phyloP scores from a whole-genome alignment of 2,113 vertebrate genomes.

The Notothenia rossii region DNA sequence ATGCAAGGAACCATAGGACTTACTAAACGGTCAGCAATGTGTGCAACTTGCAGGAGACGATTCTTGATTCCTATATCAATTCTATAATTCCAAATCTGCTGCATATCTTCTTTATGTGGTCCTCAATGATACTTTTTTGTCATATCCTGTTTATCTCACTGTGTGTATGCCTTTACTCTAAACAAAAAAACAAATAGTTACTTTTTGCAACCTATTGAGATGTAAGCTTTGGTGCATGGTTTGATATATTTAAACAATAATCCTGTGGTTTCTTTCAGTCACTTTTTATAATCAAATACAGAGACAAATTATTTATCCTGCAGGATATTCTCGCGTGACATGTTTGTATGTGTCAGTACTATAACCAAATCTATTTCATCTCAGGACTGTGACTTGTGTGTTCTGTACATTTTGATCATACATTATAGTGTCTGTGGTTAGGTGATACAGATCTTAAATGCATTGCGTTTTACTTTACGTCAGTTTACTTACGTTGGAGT shows the following conservation, averaged over 20 bases:
- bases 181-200: not conserved
- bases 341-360: not conserved
- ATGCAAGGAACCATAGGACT: not conserved
- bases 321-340: not conserved
- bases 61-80: not conserved
- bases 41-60: not conserved
- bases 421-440: slow-evolving; percentile 10
- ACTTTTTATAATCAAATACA: not conserved
- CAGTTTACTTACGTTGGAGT: slow-evolving; percentile 92
- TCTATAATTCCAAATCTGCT: too few relatives aligned
- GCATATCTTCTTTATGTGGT: too few relatives aligned
- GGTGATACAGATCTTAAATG: not conserved
- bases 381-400: not conserved
- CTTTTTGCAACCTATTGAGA: not conserved
- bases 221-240: not conserved
- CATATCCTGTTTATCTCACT: not conserved
- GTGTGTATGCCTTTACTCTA: not conserved
- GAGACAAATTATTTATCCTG: not conserved
- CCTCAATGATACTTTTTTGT: too few relatives aligned
- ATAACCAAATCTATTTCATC: not conserved
- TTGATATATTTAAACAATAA: not conserved
- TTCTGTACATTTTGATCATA: not conserved
- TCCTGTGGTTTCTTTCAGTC: not conserved
- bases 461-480: slow-evolving; percentile 31
- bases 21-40: not conserved